Base-by-base conservation (phyloP, 2,113 vertebrate genomes). In the Microcebus tavaratra region DNA sequence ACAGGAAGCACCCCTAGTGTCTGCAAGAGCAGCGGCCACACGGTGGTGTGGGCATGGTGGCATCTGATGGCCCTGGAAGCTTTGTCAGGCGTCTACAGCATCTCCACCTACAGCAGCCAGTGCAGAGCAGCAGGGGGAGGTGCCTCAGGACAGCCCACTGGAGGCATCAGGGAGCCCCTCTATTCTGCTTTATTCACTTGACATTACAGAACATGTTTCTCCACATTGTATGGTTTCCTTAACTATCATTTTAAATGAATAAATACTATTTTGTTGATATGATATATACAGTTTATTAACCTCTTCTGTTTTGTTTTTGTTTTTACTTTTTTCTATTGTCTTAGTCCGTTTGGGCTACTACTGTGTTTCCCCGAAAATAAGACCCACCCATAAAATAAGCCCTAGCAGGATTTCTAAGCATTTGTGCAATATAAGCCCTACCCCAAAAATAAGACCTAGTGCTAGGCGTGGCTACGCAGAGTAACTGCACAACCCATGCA, bases 31-130 rank as follows among this genome's bases (percentile, higher is more conserved):
- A 21, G 55, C 1, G 20, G 11, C 27, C 86, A 61, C 10, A 18
- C 23, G 18, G 45, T 45, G 65, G 20, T 50, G 18, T 70, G 13
- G 27, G 4, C 4, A 3, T 0, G 0, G 82, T 0, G 8, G 36
- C 42, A 18, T 36, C 6, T 8, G 15, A 5, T 6, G 34, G 14
- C 42, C 55, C 4, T 57, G 57, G 57, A 39, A 39, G 11, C 45
- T 68, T 48, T 15, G 17, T 21, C 53, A 8, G 29, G 36, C 21
- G 6, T n/a, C 68, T n/a, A 4, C 2, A 10, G 42, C 3, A 42
- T 59, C 61, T 27, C n/a, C 27, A 29, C 73, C 61, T 25, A 31
- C 9, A 25, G 25, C 10, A 14, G 9, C 20, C 13, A 65, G 39
- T 48, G 59, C 5, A 1, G 20, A 81, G 42, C 4, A 20, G 42